Percentiles rank a stretch among this genome's conserved stretches.
Conservation (phyloP, 2,113 vertebrate species). For the Alethe diademata region DNA sequence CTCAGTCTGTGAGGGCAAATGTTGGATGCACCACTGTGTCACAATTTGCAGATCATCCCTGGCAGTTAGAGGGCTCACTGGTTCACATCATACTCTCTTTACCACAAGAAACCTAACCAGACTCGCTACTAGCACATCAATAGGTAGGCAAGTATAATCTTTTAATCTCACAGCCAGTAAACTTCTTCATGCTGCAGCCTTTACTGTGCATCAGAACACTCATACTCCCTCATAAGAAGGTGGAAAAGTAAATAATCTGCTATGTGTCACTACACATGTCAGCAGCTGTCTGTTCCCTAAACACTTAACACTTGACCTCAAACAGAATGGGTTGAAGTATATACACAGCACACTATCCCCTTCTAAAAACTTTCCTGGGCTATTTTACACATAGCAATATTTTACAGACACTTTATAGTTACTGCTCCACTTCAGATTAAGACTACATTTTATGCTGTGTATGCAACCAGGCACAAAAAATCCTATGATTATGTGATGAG, state of each 20-base stretch:
- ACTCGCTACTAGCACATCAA: background rate
- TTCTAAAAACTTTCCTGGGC: background rate
- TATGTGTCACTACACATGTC: background rate
- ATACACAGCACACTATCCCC: background rate
- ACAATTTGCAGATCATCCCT: background rate
- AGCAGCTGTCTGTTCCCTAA: background rate
- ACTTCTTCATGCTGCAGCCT: background rate
- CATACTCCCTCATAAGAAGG: background rate
- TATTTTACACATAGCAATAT: background rate
- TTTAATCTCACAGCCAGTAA: background rate
- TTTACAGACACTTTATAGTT: background rate
- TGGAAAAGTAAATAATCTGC: background rate
- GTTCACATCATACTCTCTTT: background rate
- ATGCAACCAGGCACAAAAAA: background rate
- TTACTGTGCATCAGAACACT: background rate
- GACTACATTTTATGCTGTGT: background rate
- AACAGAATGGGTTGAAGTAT: background rate
- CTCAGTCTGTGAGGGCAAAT: background rate
- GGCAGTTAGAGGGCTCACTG: background rate
- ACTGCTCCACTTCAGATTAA: background rate
- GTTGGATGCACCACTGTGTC: background rate
- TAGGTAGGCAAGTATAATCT: background rate
- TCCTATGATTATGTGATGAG: too few relatives aligned
- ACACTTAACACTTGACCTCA: background rate
- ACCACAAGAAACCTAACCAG: background rate